These are phyloP conservation scores for Hylomyscus alleni DNA, from an alignment of 2,797 vertebrate genomes.

Conservation along the genomic window DNA sequence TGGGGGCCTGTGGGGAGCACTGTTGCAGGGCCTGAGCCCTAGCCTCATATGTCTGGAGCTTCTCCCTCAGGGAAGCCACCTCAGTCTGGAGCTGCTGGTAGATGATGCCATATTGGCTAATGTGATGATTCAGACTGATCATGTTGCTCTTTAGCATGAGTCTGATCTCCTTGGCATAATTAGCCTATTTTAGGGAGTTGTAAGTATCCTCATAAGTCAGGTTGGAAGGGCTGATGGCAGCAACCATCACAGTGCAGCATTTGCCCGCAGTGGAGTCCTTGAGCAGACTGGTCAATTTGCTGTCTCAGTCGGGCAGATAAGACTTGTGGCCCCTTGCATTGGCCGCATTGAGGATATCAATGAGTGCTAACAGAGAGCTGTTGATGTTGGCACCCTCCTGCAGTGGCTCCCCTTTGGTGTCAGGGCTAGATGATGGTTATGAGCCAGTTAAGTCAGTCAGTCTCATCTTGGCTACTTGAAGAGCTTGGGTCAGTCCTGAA, in stretches of 20 bases:
- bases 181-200: conserved; percentile 89
- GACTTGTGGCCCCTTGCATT: conserved; percentile 87
- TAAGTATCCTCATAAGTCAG: conserved; percentile 87
- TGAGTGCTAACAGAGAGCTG: conserved; percentile 88
- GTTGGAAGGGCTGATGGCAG: conserved; percentile 84
- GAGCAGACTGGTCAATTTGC: conserved; percentile 89
- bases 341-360: conserved; percentile 85
- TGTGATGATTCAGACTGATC: conserved; percentile 81
- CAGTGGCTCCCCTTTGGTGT: conserved; percentile 82
- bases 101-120: conserved; percentile 77
- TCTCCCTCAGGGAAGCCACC: conserved; percentile 85
- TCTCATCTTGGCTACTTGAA: conserved; percentile 88
- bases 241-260: conserved; percentile 88
- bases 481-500: conserved; percentile 58
- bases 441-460: conserved; percentile 88
- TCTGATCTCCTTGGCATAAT: conserved; percentile 88
- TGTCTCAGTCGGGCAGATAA: conserved; percentile 88
- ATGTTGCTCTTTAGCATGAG: conserved; percentile 86
- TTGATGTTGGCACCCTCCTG: conserved; percentile 89
- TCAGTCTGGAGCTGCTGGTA: conserved; percentile 88
- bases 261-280: conserved; percentile 88
- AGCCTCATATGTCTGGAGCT: conserved; percentile 81
- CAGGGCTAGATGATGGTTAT: conserved; percentile 82
- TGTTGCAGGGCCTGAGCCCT: not conserved
- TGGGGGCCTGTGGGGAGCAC: not conserved